Evolutionary conservation across 2,888 invertebrate species (phyloP).

Genomic region (Synanthedon andrenaeformis): DNA sequence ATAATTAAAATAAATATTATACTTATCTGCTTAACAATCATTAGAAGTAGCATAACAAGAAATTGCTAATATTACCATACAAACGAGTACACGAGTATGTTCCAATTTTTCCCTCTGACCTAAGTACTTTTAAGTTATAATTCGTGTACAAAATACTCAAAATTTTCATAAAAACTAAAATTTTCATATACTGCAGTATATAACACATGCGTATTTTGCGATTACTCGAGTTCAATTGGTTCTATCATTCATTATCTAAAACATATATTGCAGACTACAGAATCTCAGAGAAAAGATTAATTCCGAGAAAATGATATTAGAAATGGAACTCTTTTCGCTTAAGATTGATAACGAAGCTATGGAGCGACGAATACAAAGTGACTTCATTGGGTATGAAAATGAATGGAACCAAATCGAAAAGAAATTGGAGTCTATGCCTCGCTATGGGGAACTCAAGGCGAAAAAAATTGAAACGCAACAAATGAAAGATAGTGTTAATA

Average conservation of each 20-base stretch:
- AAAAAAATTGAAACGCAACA: conserved; percentile 18
- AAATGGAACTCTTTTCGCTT: conserved; percentile 33
- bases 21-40: no score
- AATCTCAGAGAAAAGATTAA: conserved; percentile 33
- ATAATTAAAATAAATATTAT: no score
- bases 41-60: no score
- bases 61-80: no score
- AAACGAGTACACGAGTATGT: no score
- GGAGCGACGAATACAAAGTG: conserved; percentile 24
- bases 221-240: no score
- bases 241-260: background rate
- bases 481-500: conserved; percentile 20
- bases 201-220: no score
- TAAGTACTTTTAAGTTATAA: no score
- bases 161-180: no score
- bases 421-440: conserved; percentile 43
- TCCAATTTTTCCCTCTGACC: no score
- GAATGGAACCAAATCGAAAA: conserved; percentile 38
- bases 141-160: no score
- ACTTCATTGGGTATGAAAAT: conserved; percentile 42
- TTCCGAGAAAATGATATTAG: conserved; percentile 37
- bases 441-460: conserved; percentile 32
- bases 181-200: no score
- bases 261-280: conserved; percentile 25
- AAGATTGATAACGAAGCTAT: conserved; percentile 31